These are phyloP conservation scores for Zoanthus sansibaricus DNA, from an alignment of 92 coral and sea anemone genomes.

Conservation along the genomic window DNA sequence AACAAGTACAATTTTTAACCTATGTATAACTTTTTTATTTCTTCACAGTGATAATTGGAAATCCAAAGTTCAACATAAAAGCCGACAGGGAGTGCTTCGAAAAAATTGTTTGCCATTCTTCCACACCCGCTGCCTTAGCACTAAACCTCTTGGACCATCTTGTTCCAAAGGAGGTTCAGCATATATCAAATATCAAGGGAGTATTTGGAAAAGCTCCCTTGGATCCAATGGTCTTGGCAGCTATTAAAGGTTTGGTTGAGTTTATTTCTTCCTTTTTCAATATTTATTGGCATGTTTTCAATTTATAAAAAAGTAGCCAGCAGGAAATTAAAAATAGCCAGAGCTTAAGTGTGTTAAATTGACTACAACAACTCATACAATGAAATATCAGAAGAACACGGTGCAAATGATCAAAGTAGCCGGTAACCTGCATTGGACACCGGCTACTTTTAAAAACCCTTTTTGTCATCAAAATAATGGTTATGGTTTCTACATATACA, in stretches of 20 bases:
- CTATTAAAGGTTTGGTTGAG: constrained; percentile 36
- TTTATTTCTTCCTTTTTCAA: not conserved
- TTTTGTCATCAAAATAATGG: too few species aligned
- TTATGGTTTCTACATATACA: too few species aligned
- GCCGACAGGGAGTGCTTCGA: constrained; percentile 41
- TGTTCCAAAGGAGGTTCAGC: constrained; percentile 51
- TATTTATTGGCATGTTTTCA: not conserved
- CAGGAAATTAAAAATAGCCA: too few species aligned
- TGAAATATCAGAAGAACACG: too few species aligned
- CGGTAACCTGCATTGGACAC: too few species aligned
- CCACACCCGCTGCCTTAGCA: constrained; percentile 23
- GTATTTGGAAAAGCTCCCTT: constrained; percentile 41
- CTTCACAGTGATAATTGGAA: constrained; percentile 56
- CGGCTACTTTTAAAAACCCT: too few species aligned
- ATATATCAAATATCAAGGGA: constrained; percentile 51
- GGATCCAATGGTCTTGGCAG: constrained; percentile 35
- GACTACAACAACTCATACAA: too few species aligned
- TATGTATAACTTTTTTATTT: not conserved
- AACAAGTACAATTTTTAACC: too few species aligned
- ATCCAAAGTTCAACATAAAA: constrained; percentile 51
- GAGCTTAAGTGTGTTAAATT: too few species aligned
- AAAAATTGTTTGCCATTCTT: constrained; percentile 38
- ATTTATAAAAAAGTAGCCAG: too few species aligned
- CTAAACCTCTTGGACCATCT: constrained; percentile 58
- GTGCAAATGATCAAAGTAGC: too few species aligned